A percentile compares a stretch with the other conserved stretches of the same genome.
These are phyloP conservation scores for Heterodera filipjevi DNA, from an alignment of 2,888 invertebrate genomes.

Conservation along the genomic window DNA sequence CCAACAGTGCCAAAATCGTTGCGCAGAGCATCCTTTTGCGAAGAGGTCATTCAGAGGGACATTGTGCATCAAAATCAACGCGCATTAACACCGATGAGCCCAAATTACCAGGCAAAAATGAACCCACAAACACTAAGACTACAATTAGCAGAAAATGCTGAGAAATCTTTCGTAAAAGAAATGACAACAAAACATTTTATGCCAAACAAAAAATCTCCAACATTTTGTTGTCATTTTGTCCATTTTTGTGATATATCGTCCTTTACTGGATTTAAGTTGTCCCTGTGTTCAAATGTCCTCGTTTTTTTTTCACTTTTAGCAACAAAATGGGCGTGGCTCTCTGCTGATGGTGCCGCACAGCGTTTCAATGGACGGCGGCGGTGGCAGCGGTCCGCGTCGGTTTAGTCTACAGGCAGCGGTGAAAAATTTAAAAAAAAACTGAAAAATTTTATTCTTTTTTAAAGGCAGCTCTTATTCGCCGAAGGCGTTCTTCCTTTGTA, in stretches of 20 bases:
- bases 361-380: not conserved
- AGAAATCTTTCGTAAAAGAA: too few relatives aligned
- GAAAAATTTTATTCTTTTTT: not conserved
- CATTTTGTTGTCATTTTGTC: too few relatives aligned
- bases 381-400: not conserved
- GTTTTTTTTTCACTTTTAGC: not conserved
- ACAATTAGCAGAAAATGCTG: too few relatives aligned
- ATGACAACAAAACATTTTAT: too few relatives aligned
- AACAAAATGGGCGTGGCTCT: constrained; percentile 4
- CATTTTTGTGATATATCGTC: too few relatives aligned
- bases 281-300: not conserved
- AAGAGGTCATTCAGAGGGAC: constrained; percentile 10
- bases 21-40: constrained; percentile 13
- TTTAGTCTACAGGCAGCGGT: constrained; percentile 8
- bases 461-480: constrained; percentile 6
- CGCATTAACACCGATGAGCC: constrained; percentile 10
- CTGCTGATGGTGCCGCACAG: not conserved
- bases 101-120: constrained; percentile 5
- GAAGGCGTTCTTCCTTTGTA: constrained; percentile 37
- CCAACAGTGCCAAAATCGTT: constrained; percentile 14
- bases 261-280: too few relatives aligned
- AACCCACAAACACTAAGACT: too few relatives aligned
- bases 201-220: too few relatives aligned
- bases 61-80: not conserved
- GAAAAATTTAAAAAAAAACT: not conserved